Conservation (phyloP, 2,888 invertebrate species). For the Ectemnius lituratus region DNA sequence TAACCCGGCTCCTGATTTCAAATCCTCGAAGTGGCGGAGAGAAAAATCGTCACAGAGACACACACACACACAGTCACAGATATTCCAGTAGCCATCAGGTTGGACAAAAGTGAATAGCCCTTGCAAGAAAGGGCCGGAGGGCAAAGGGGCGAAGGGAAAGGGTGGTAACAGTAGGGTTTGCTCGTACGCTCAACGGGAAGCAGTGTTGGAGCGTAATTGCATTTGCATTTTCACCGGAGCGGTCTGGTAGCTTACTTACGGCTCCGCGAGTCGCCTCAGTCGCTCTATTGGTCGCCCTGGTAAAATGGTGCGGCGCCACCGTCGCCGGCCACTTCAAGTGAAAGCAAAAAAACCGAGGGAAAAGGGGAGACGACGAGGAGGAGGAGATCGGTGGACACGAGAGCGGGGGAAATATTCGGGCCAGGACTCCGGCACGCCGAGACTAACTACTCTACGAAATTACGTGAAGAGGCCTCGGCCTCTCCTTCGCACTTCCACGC, state of each 20-base stretch:
- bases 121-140: too few species aligned
- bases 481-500: slow-evolving; percentile 27
- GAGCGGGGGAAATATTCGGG: slow-evolving; percentile 29
- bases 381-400: slow-evolving; percentile 11
- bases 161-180: too few species aligned
- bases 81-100: too few species aligned
- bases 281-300: background rate
- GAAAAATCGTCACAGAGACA: too few species aligned
- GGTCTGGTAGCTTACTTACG: slow-evolving; percentile 31
- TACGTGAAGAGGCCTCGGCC: slow-evolving; percentile 34
- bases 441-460: slow-evolving; percentile 56
- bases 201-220: slow-evolving; percentile 48
- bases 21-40: too few species aligned
- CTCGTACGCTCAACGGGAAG: too few species aligned
- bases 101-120: too few species aligned
- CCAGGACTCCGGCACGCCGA: slow-evolving; percentile 15
- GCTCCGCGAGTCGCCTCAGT: slow-evolving; percentile 10
- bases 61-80: too few species aligned
- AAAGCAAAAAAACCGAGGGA: too few species aligned
- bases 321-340: too few species aligned
- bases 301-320: background rate
- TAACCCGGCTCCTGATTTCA: too few species aligned
- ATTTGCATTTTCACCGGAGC: slow-evolving; percentile 60
- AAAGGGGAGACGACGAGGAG: background rate
- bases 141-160: too few species aligned